Conservation (phyloP, 2,888 invertebrate species). For the Elysia crispata region DNA sequence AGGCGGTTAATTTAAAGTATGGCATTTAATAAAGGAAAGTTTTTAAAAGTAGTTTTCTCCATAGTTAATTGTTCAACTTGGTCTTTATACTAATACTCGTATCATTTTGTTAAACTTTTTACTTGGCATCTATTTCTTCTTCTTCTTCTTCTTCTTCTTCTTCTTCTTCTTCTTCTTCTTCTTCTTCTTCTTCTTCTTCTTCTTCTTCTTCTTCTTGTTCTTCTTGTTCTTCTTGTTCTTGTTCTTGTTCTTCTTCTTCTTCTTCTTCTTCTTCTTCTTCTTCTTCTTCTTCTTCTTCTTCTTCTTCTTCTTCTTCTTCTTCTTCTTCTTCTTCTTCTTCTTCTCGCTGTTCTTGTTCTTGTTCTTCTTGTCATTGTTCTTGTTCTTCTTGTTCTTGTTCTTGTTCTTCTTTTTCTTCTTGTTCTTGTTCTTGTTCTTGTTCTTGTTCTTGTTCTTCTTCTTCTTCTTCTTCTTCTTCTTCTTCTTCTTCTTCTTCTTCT, state of each 20-base stretch:
- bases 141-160: constrained; percentile 9
- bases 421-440: neutral
- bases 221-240: neutral
- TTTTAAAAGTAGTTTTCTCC: too few relatives aligned
- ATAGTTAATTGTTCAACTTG: too few relatives aligned
- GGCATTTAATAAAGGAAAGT: too few relatives aligned
- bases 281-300: neutral
- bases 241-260: neutral
- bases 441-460: neutral
- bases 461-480: constrained; percentile 1
- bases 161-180: constrained; percentile 12
- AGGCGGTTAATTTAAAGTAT: too few relatives aligned
- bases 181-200: constrained; percentile 15
- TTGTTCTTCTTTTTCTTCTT: neutral
- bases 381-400: neutral
- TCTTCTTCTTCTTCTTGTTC: constrained; percentile 20
- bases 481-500: neutral
- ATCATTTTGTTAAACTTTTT: too few relatives aligned
- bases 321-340: too few relatives aligned
- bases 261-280: constrained; percentile 1
- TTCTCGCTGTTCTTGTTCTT: too few relatives aligned
- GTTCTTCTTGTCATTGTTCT: neutral
- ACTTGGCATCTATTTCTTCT: too few relatives aligned
- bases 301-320: neutral
- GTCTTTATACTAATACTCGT: too few relatives aligned